phyloP scores from a whole-genome alignment of 2,888 invertebrate genomes.

The Timema podura region DNA sequence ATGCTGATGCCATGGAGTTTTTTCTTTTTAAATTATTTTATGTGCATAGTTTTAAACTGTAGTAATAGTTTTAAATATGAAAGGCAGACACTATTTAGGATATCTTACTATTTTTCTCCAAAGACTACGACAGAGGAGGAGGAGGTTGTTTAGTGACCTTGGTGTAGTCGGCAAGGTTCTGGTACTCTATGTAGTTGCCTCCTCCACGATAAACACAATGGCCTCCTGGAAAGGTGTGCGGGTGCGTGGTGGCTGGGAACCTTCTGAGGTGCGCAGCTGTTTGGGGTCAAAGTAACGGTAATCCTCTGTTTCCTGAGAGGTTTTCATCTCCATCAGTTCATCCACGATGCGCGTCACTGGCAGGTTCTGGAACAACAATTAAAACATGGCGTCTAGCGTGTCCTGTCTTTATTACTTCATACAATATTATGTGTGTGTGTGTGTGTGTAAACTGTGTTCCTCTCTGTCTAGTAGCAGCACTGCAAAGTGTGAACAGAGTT shows the following conservation, averaged over 20 bases:
- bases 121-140: neutral
- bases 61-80: too few species aligned
- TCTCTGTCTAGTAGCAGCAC: too few species aligned
- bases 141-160: slow-evolving; percentile 54
- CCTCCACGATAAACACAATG: slow-evolving; percentile 86
- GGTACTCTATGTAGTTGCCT: slow-evolving; percentile 99
- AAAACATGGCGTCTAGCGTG: too few species aligned
- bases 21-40: too few species aligned
- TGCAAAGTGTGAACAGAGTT: too few species aligned
- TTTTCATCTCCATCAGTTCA: slow-evolving; percentile 77
- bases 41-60: too few species aligned
- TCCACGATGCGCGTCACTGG: slow-evolving; percentile 94
- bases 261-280: slow-evolving; percentile 66
- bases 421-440: too few species aligned
- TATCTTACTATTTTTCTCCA: neutral
- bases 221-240: slow-evolving; percentile 75
- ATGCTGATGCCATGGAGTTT: too few species aligned
- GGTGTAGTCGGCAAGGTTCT: slow-evolving; percentile 93
- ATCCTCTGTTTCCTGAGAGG: slow-evolving; percentile 75
- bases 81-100: too few species aligned
- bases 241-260: slow-evolving; percentile 57
- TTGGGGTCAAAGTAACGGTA: slow-evolving; percentile 95
- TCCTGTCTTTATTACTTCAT: too few species aligned
- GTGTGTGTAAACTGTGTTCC: too few species aligned
- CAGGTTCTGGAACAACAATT: slow-evolving; percentile 62